A percentile compares a stretch with the other conserved stretches of the same genome.
Evolutionary conservation across 2,113 vertebrate species (phyloP).

Genomic region (Alces alces): DNA sequence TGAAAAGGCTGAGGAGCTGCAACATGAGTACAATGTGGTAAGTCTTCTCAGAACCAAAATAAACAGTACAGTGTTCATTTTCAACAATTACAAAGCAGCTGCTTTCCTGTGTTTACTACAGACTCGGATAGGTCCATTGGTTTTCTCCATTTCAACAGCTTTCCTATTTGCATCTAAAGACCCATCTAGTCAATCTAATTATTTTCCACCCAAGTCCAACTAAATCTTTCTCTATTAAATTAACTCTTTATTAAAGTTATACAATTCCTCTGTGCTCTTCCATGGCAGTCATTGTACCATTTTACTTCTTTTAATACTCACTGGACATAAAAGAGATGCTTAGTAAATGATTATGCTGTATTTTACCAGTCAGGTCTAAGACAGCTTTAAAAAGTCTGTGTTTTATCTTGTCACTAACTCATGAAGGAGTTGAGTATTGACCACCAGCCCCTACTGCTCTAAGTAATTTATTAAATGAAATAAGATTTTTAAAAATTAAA

Average conservation of each 20-base stretch:
- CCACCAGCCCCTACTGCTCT: not conserved
- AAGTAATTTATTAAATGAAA: not conserved
- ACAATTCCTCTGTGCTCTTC: not conserved
- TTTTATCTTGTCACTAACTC: not conserved
- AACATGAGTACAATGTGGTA: not conserved
- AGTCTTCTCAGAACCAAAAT: not conserved
- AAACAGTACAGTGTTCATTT: not conserved
- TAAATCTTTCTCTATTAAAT: conserved; percentile 4
- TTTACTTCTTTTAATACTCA: conserved; percentile 5
- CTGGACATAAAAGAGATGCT: not conserved
- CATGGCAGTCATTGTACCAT: not conserved
- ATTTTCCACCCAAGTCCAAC: not conserved
- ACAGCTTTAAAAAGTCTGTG: not conserved
- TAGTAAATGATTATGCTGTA: not conserved
- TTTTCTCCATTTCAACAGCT: not conserved
- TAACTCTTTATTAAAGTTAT: not conserved
- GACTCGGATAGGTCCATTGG: not conserved
- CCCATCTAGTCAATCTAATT: not conserved
- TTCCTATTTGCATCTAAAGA: not conserved
- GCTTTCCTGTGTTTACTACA: not conserved
- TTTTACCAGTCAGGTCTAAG: not conserved
- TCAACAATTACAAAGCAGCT: not conserved
- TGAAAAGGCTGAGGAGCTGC: not conserved
- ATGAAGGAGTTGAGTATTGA: not conserved
- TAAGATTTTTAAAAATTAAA: not conserved